Percentiles rank a stretch among this genome's conserved stretches.
These are phyloP conservation scores for Eristalis tenax DNA, from an alignment of 2,888 invertebrate species.

Conservation along the genomic window DNA sequence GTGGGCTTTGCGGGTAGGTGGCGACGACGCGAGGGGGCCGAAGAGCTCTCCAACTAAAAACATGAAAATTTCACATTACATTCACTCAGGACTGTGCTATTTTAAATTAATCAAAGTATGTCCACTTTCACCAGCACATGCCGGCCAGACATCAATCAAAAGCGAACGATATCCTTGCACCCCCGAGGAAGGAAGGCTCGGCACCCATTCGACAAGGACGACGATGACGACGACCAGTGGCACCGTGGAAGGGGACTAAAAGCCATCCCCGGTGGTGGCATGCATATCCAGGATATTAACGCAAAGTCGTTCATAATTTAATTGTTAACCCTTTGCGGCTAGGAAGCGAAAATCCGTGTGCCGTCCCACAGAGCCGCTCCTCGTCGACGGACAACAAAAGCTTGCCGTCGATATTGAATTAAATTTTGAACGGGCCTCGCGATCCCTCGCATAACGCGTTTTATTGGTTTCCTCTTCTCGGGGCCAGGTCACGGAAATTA, in stretches of 20 bases:
- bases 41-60: constrained; percentile 51
- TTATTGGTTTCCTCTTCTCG: constrained; percentile 67
- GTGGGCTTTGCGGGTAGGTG: neutral
- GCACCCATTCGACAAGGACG: neutral
- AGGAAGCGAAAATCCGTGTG: constrained; percentile 21
- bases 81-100: constrained; percentile 41
- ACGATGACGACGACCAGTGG: neutral
- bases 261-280: constrained; percentile 23
- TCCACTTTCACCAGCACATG: constrained; percentile 17
- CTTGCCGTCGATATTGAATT: constrained; percentile 61
- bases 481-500: constrained; percentile 34
- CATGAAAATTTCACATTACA: constrained; percentile 59
- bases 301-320: constrained; percentile 70
- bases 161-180: constrained; percentile 47
- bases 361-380: neutral
- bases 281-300: constrained; percentile 58
- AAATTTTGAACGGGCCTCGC: constrained; percentile 58
- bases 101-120: constrained; percentile 68
- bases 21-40: neutral
- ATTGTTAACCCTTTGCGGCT: constrained; percentile 68
- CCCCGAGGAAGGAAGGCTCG: neutral
- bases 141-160: constrained; percentile 66
- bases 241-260: constrained; percentile 27
- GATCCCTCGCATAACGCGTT: constrained; percentile 52
- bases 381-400: constrained; percentile 50